Evolutionary conservation across 2,797 vertebrate species (phyloP).

Genomic region (Poecilia picta): DNA sequence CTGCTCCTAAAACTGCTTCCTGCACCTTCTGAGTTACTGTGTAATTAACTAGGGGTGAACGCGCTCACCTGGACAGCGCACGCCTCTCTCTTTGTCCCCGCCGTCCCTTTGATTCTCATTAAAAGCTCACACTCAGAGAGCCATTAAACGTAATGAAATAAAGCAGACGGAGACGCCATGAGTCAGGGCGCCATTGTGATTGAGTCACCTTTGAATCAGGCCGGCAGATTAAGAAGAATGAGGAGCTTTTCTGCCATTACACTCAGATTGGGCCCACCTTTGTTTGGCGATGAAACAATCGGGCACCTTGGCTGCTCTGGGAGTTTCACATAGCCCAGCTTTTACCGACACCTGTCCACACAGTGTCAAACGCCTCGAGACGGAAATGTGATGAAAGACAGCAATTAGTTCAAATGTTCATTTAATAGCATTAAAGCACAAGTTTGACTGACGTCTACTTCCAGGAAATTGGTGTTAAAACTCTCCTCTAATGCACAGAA

Average conservation of each 20-base stretch:
- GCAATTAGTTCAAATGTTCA: conserved; percentile 38
- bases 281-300: conserved; percentile 62
- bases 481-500: conserved; percentile 27
- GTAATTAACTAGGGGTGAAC: not conserved
- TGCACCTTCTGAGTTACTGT: not conserved
- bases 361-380: conserved; percentile 7
- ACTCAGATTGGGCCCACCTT: conserved; percentile 49
- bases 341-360: conserved; percentile 17
- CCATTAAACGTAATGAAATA: conserved; percentile 67
- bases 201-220: conserved; percentile 56
- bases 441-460: conserved; percentile 32
- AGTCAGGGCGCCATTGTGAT: conserved; percentile 57
- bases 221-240: conserved; percentile 45
- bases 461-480: conserved; percentile 28
- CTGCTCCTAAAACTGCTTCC: not conserved
- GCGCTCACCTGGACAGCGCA: conserved; percentile 2
- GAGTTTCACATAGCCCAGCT: conserved; percentile 20
- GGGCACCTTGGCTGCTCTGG: conserved; percentile 48
- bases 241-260: conserved; percentile 49
- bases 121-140: conserved; percentile 66
- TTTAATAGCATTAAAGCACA: conserved; percentile 32
- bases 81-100: conserved; percentile 19
- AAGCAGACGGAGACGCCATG: conserved; percentile 54
- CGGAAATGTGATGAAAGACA: conserved; percentile 15
- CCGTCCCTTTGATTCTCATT: conserved; percentile 48